phyloP scores from a whole-genome alignment of 2,888 invertebrate genomes.

The Nephrotoma flavescens region DNA sequence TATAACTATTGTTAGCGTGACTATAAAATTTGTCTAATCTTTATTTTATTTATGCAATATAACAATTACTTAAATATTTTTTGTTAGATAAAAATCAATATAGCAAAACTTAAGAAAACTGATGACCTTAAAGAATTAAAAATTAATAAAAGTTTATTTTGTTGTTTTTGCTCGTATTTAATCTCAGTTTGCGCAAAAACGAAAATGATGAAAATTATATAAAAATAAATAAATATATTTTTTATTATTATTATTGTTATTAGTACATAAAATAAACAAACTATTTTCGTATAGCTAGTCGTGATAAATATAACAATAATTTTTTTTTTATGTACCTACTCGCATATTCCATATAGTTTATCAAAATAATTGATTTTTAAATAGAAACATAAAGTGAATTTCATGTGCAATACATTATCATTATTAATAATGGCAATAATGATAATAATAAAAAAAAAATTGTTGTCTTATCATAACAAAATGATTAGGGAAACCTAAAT shows the following conservation, averaged over 20 bases:
- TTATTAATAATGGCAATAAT: background rate
- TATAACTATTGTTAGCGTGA: background rate
- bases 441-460: background rate
- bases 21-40: background rate
- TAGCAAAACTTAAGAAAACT: background rate
- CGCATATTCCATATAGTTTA: background rate
- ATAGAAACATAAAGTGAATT: background rate
- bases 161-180: background rate
- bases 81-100: background rate
- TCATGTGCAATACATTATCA: background rate
- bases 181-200: background rate
- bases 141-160: background rate
- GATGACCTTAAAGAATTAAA: background rate
- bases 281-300: background rate
- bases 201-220: background rate
- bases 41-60: background rate
- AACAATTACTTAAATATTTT: background rate
- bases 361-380: background rate
- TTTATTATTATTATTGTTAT: background rate
- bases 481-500: background rate
- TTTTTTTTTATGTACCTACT: background rate
- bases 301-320: background rate
- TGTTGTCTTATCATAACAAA: background rate
- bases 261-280: background rate
- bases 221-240: background rate